Evolutionary conservation across 23 tunicate species (phyloP).

Genomic region (Aplidium turbinatum): DNA sequence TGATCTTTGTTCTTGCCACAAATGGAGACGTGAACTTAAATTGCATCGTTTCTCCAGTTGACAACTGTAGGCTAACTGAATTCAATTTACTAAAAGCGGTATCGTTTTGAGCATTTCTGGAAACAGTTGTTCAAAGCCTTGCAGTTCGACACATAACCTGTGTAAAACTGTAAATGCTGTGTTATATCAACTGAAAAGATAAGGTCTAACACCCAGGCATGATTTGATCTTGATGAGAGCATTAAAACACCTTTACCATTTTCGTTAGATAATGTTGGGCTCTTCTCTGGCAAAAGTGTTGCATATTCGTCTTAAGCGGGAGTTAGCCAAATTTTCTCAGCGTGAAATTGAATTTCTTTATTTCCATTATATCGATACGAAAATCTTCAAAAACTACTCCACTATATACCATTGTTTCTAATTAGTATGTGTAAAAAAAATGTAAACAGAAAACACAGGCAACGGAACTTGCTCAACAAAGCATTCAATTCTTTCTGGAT

Average conservation of each 20-base stretch:
- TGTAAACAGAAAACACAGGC: too few relatives aligned
- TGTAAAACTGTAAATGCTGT: conserved; percentile 1
- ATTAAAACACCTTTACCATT: conserved; percentile 2
- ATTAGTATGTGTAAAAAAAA: too few relatives aligned
- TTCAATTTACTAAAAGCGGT: conserved; percentile 1
- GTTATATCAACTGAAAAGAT: conserved; percentile 13
- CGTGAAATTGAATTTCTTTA: too few relatives aligned
- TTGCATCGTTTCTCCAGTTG: neutral
- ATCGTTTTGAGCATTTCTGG: conserved; percentile 17
- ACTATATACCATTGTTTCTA: too few relatives aligned
- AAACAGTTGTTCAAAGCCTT: conserved; percentile 13
- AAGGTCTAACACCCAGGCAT: conserved; percentile 18
- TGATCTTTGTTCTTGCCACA: neutral
- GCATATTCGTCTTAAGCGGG: neutral
- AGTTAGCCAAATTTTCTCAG: too few relatives aligned
- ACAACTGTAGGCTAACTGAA: neutral
- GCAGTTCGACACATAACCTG: conserved; percentile 1
- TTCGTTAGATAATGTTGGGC: neutral
- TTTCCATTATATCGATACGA: too few relatives aligned
- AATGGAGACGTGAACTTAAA: neutral
- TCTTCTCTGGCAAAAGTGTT: neutral
- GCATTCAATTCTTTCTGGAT: too few relatives aligned
- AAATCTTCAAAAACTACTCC: too few relatives aligned
- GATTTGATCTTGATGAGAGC: conserved; percentile 11
- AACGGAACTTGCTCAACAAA: too few relatives aligned